Conservation (phyloP, 2,113 vertebrate species). For the Bungarus multicinctus region DNA sequence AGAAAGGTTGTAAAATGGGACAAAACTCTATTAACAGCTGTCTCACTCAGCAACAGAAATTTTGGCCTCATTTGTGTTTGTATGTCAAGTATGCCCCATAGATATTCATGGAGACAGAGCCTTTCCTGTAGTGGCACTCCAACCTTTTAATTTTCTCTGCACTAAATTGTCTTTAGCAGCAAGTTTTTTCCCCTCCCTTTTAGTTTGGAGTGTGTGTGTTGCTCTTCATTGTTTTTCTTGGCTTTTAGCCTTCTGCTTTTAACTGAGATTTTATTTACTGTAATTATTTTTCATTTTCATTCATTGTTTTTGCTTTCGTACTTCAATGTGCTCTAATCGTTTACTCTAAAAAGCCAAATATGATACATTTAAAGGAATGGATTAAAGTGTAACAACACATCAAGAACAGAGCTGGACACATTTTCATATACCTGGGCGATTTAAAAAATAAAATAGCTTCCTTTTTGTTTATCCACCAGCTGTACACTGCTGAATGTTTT, state of each 20-base stretch:
- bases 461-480: background rate
- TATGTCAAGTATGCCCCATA: background rate
- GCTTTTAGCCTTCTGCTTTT: background rate
- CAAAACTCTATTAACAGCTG: background rate
- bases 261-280: background rate
- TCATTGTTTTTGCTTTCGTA: background rate
- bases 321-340: background rate
- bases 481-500: background rate
- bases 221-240: background rate
- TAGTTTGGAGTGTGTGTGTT: background rate
- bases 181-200: background rate
- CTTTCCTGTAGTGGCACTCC: background rate
- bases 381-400: background rate
- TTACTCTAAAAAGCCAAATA: background rate
- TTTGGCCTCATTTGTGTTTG: background rate
- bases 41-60: background rate
- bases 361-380: background rate
- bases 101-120: background rate
- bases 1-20: background rate
- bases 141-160: background rate
- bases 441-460: background rate
- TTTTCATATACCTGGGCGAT: background rate
- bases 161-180: background rate
- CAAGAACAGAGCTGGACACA: background rate
- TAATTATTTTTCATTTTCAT: background rate